Percentiles rank a stretch among this genome's conserved stretches.
Evolutionary conservation across 2,113 vertebrate genomes (phyloP).

Genomic region (Opisthocomus hoazin): DNA sequence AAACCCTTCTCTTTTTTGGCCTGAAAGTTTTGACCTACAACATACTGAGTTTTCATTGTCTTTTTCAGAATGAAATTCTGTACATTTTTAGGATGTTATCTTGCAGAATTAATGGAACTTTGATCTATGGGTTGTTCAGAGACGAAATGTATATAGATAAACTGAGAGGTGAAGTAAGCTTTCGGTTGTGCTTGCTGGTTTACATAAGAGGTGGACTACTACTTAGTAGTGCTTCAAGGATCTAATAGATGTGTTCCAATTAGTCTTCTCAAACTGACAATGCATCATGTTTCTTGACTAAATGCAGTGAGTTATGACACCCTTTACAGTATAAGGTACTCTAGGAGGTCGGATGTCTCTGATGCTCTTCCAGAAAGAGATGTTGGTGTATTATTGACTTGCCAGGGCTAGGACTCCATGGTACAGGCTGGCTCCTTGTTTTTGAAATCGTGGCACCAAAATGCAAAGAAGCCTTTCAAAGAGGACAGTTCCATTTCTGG

Average conservation of each 20-base stretch:
- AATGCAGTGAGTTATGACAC: background rate
- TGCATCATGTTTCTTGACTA: rapidly evolving
- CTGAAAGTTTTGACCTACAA: background rate
- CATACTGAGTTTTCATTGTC: background rate
- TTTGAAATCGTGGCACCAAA: background rate
- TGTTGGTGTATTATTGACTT: background rate
- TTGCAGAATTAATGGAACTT: background rate
- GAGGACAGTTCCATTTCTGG: background rate
- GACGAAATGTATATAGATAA: background rate
- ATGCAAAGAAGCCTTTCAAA: background rate
- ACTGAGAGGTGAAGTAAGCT: background rate
- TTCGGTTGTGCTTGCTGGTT: background rate
- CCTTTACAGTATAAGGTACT: background rate
- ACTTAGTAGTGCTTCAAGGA: background rate
- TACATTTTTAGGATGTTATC: background rate
- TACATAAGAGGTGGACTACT: background rate
- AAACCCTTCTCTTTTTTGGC: background rate
- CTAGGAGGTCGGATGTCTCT: background rate
- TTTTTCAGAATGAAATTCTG: background rate
- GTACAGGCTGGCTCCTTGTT: background rate
- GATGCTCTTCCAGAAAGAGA: background rate
- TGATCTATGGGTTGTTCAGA: background rate
- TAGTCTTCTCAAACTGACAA: background rate
- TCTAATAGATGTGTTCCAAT: background rate
- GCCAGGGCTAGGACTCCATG: background rate